Percentiles rank a stretch among this genome's conserved stretches.
These are phyloP conservation scores for Conistra vaccinii DNA, from an alignment of 2,888 invertebrate genomes.

Conservation along the genomic window DNA sequence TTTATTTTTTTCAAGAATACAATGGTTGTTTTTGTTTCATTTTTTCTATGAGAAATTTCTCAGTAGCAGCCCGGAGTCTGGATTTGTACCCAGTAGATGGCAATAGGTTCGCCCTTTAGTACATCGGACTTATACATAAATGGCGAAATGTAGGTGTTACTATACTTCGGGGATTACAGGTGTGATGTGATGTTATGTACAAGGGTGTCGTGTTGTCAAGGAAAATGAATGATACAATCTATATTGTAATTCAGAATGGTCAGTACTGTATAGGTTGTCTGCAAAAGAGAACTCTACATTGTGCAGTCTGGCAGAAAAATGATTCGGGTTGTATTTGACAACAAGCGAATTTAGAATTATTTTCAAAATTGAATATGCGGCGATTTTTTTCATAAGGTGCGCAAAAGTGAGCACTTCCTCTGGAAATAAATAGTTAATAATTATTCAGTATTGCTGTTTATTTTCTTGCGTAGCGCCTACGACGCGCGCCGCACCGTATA, in stretches of 20 bases:
- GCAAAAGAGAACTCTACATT: neutral
- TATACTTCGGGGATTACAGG: too few relatives aligned
- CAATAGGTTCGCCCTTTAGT: too few relatives aligned
- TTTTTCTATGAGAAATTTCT: too few relatives aligned
- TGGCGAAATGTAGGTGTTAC: too few relatives aligned
- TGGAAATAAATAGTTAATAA: neutral
- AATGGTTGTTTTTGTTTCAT: too few relatives aligned
- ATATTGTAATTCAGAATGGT: neutral
- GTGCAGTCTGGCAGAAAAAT: neutral
- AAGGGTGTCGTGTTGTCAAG: neutral
- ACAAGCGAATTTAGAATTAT: neutral
- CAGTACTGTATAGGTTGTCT: neutral
- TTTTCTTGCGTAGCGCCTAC: neutral
- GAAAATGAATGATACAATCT: neutral
- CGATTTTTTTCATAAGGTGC: neutral
- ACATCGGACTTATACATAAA: too few relatives aligned
- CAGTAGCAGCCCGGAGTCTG: too few relatives aligned
- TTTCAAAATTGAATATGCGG: neutral
- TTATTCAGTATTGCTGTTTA: too few relatives aligned
- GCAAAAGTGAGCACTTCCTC: neutral
- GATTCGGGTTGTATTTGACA: neutral
- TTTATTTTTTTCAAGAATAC: neutral
- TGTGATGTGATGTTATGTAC: too few relatives aligned
- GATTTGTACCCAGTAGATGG: too few relatives aligned
- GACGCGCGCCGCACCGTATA: too few relatives aligned